phyloP scores from a whole-genome alignment of 2,888 invertebrate species.

The Leptinotarsa tumamoca region DNA sequence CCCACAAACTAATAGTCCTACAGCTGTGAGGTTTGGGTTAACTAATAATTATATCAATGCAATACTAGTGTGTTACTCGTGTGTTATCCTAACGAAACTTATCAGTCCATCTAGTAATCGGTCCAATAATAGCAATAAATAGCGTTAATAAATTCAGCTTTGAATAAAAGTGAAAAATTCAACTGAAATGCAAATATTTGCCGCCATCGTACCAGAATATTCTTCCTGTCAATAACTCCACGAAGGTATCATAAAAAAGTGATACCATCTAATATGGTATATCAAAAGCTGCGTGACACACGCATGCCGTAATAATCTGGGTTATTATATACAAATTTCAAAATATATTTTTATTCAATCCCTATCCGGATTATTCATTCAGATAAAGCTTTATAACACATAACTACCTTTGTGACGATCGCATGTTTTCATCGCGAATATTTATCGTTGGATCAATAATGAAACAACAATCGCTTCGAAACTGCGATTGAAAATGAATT shows the following conservation, averaged over 20 bases:
- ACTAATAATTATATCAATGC: too few relatives aligned
- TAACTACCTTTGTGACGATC: slow-evolving; percentile 5
- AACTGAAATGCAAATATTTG: too few relatives aligned
- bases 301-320: not conserved
- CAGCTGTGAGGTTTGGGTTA: too few relatives aligned
- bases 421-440: not conserved
- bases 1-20: too few relatives aligned
- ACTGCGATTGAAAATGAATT: slow-evolving; percentile 1
- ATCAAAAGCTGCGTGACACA: not conserved
- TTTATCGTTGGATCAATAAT: slow-evolving; percentile 3
- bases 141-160: too few relatives aligned
- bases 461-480: not conserved
- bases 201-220: not conserved
- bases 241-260: not conserved
- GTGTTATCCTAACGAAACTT: too few relatives aligned
- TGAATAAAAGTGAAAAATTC: too few relatives aligned
- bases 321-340: not conserved
- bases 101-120: too few relatives aligned
- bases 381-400: not conserved
- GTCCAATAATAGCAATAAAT: too few relatives aligned
- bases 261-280: not conserved
- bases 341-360: slow-evolving; percentile 6
- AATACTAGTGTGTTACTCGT: too few relatives aligned
- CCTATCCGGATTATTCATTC: not conserved
- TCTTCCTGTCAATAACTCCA: not conserved